Conservation (phyloP, 2,888 invertebrate species). For the Drosophila buzzatii region DNA sequence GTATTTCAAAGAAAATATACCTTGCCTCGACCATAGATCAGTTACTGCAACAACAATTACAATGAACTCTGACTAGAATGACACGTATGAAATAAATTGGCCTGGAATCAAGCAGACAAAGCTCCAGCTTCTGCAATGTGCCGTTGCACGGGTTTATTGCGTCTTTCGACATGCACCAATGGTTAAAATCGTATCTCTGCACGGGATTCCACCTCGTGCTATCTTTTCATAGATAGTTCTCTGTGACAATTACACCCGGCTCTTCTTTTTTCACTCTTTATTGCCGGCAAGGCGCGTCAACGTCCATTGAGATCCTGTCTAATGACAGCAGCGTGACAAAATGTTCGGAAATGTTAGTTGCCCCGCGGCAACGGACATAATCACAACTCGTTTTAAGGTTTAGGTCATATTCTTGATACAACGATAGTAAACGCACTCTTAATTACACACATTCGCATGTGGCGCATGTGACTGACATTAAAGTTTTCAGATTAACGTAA, state of each 20-base stretch:
- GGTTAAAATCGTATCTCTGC: slow-evolving; percentile 44
- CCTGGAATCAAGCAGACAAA: slow-evolving; percentile 24
- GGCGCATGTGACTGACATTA: slow-evolving; percentile 15
- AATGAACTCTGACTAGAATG: slow-evolving; percentile 16
- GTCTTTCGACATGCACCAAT: slow-evolving; percentile 65
- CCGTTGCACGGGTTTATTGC: slow-evolving; percentile 43
- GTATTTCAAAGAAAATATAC: background rate
- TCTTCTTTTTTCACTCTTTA: slow-evolving; percentile 40
- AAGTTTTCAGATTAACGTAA: slow-evolving; percentile 42
- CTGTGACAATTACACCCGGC: slow-evolving; percentile 60
- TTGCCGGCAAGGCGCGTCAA: slow-evolving; percentile 54
- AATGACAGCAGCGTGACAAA: slow-evolving; percentile 67
- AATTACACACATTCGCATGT: slow-evolving; percentile 37
- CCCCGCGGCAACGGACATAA: slow-evolving; percentile 37
- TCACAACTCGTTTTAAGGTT: slow-evolving; percentile 37
- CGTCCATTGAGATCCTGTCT: slow-evolving; percentile 59
- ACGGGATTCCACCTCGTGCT: slow-evolving; percentile 7
- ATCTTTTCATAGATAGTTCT: slow-evolving; percentile 2
- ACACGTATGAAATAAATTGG: slow-evolving; percentile 47
- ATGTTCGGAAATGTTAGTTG: slow-evolving; percentile 33
- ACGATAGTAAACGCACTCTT: slow-evolving; percentile 30
- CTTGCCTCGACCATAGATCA: background rate
- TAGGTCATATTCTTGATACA: slow-evolving; percentile 6
- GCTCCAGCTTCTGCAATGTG: slow-evolving; percentile 25
- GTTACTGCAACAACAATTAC: slow-evolving; percentile 3